phyloP scores from a whole-genome alignment of 2,888 invertebrate genomes.

The Mesorhabditis sp. region DNA sequence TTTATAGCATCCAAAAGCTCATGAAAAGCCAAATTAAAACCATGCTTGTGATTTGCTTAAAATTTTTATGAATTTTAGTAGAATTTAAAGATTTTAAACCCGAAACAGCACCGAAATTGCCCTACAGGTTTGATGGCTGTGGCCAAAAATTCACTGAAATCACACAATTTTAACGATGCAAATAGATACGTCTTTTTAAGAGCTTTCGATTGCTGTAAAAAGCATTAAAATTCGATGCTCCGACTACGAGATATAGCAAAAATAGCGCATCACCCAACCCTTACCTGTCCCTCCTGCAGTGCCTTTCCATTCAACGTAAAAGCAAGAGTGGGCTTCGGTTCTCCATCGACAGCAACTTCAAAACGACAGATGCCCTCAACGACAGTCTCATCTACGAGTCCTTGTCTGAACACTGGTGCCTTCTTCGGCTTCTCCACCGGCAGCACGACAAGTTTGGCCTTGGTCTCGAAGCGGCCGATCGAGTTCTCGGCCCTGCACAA shows the following conservation, averaged over 20 bases:
- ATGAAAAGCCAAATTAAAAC: too few relatives aligned
- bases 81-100: too few relatives aligned
- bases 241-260: not conserved
- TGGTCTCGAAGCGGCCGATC: slow-evolving; percentile 54
- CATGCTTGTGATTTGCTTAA: too few relatives aligned
- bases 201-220: too few relatives aligned
- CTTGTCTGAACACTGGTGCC: slow-evolving; percentile 48
- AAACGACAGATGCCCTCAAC: slow-evolving; percentile 47
- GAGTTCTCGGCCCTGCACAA: slow-evolving; percentile 54
- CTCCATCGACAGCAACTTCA: slow-evolving; percentile 52
- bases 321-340: slow-evolving; percentile 51
- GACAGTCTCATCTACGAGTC: slow-evolving; percentile 66
- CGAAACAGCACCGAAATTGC: too few relatives aligned
- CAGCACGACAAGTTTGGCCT: slow-evolving; percentile 49
- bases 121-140: too few relatives aligned
- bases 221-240: not conserved
- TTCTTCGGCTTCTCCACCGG: slow-evolving; percentile 48
- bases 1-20: too few relatives aligned
- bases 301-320: slow-evolving; percentile 51
- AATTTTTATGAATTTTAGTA: too few relatives aligned
- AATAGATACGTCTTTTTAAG: too few relatives aligned
- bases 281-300: slow-evolving; percentile 34
- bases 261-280: slow-evolving; percentile 24
- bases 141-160: too few relatives aligned
- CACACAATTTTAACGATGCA: too few relatives aligned